These are phyloP conservation scores for Drosophila pandora DNA, from an alignment of 1,140 invertebrate genomes.

Conservation along the genomic window DNA sequence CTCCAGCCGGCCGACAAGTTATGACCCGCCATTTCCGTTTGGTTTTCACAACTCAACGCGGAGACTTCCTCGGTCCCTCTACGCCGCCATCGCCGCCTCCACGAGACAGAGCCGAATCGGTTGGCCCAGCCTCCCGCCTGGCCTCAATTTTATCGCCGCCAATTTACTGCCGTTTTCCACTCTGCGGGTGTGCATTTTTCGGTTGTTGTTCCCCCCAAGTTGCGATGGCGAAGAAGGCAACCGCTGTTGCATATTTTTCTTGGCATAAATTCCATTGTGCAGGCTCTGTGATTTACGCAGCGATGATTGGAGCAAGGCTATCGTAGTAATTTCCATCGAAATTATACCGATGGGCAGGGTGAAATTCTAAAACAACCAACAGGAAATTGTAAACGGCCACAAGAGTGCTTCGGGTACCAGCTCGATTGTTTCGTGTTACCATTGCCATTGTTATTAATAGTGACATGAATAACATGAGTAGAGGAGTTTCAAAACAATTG, in stretches of 20 bases:
- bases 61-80: constrained; percentile 11
- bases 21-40: constrained; percentile 48
- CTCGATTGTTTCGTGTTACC: constrained; percentile 50
- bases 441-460: constrained; percentile 59
- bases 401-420: not conserved
- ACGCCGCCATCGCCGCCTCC: constrained; percentile 10
- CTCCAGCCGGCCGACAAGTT: constrained; percentile 37
- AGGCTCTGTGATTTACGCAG: constrained; percentile 49
- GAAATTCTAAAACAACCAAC: not conserved
- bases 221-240: constrained; percentile 1
- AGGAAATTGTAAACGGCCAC: not conserved
- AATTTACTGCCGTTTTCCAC: constrained; percentile 53
- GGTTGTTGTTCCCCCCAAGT: not conserved
- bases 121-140: constrained; percentile 44
- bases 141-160: constrained; percentile 58
- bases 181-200: constrained; percentile 1
- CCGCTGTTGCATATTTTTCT: constrained; percentile 33
- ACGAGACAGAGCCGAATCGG: constrained; percentile 19
- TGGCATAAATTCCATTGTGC: constrained; percentile 24
- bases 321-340: not conserved
- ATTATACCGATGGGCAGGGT: not conserved
- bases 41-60: constrained; percentile 60
- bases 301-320: constrained; percentile 41
- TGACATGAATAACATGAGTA: constrained; percentile 23
- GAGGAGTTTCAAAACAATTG: not conserved